Percentiles rank a stretch among this genome's conserved stretches.
Conservation (phyloP, 2,797 vertebrate species). For the Pelobates cultripes region DNA sequence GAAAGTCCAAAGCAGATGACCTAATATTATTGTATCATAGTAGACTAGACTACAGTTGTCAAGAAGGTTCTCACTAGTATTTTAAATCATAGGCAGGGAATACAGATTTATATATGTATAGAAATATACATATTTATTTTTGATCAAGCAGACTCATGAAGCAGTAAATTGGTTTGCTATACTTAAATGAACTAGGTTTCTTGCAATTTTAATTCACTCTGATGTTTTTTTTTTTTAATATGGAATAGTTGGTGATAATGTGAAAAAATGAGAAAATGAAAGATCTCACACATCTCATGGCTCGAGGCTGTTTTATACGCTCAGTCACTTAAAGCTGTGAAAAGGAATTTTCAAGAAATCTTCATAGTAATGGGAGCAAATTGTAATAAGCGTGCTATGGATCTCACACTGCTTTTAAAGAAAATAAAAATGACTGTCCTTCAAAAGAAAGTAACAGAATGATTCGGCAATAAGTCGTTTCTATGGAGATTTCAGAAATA, state of each 20-base stretch:
- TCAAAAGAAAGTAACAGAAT: background rate
- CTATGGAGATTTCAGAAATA: background rate
- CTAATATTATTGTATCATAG: too few relatives aligned
- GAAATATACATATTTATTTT: background rate
- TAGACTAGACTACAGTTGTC: too few relatives aligned
- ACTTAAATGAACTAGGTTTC: background rate
- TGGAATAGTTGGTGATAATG: background rate
- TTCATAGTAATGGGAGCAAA: background rate
- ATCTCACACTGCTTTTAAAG: background rate
- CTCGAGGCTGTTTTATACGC: background rate
- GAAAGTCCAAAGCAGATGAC: too few relatives aligned
- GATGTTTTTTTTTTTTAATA: slow-evolving; percentile 5
- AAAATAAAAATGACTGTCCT: background rate
- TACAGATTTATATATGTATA: background rate
- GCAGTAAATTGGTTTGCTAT: slow-evolving; percentile 9
- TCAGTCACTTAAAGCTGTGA: background rate
- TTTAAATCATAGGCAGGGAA: background rate
- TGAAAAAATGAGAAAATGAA: background rate
- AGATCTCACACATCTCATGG: background rate
- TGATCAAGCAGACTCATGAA: background rate
- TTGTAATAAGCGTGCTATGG: background rate
- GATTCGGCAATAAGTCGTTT: background rate
- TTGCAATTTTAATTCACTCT: background rate
- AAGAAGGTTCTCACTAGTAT: too few relatives aligned
- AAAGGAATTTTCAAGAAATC: slow-evolving; percentile 6